These are phyloP conservation scores for Acrossocheilus fasciatus DNA, from an alignment of 2,797 vertebrate species.

Conservation along the genomic window DNA sequence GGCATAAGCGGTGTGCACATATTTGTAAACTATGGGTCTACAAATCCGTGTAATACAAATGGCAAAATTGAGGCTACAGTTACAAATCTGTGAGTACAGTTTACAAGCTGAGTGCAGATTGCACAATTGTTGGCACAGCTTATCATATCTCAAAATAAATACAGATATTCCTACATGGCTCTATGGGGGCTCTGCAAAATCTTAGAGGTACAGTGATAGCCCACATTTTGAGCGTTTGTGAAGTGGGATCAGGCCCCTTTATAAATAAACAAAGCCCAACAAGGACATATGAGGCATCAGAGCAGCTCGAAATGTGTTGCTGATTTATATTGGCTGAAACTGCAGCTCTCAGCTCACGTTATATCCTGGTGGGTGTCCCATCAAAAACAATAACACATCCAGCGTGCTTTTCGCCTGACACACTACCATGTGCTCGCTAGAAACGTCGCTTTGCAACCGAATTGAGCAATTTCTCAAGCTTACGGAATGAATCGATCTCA, in stretches of 20 bases:
- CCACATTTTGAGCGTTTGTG: constrained; percentile 5
- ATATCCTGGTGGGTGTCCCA: constrained; percentile 53
- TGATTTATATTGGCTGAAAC: constrained; percentile 53
- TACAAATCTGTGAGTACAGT: not conserved
- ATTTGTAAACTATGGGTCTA: not conserved
- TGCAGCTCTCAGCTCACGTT: constrained; percentile 46
- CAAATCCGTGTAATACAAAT: not conserved
- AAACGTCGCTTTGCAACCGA: constrained; percentile 54
- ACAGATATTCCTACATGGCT: not conserved
- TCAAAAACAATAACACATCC: constrained; percentile 46
- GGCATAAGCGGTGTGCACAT: not conserved
- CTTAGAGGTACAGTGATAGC: not conserved
- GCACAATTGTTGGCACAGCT: not conserved
- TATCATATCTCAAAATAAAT: not conserved
- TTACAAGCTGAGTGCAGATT: not conserved
- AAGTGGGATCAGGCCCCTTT: constrained; percentile 13
- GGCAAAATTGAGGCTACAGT: not conserved
- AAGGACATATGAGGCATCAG: constrained; percentile 43
- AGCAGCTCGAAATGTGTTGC: constrained; percentile 40
- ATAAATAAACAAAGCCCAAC: constrained; percentile 39
- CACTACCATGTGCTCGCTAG: constrained; percentile 59
- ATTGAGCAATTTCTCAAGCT: constrained; percentile 50
- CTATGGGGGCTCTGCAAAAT: not conserved
- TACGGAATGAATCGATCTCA: constrained; percentile 55
- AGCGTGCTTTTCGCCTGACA: constrained; percentile 43